Evolutionary conservation across 1,140 invertebrate genomes (phyloP).

Genomic region (Drosophila erecta): DNA sequence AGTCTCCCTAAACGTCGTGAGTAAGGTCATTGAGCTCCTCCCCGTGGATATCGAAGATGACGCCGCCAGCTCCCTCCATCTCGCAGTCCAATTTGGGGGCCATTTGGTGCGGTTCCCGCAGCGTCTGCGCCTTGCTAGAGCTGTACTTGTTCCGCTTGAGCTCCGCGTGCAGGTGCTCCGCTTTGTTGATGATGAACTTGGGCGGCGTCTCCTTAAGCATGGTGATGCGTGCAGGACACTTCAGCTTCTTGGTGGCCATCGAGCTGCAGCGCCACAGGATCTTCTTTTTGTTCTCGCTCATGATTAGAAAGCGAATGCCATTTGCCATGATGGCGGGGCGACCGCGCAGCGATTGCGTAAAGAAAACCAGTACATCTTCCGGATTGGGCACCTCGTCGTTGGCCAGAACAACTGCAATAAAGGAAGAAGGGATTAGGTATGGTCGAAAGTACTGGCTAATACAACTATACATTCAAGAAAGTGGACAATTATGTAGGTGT

Average conservation of each 20-base stretch:
- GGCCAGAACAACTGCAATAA: constrained; percentile 74
- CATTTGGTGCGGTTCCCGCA: constrained; percentile 45
- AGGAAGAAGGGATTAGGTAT: constrained; percentile 34
- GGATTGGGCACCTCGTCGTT: constrained; percentile 81
- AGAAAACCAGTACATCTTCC: constrained; percentile 77
- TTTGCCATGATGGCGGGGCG: constrained; percentile 83
- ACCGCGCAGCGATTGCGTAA: constrained; percentile 80
- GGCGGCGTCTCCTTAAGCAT: constrained; percentile 82
- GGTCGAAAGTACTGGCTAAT: not conserved
- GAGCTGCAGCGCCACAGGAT: constrained; percentile 84
- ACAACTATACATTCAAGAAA: constrained; percentile 19
- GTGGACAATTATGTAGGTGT: constrained; percentile 20
- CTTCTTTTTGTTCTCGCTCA: constrained; percentile 84
- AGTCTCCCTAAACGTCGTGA: constrained; percentile 46
- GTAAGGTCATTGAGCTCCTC: constrained; percentile 64
- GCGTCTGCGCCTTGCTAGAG: constrained; percentile 66
- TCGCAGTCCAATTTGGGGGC: constrained; percentile 57
- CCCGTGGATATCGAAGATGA: constrained; percentile 69
- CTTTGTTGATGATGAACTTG: constrained; percentile 82
- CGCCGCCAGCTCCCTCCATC: constrained; percentile 55
- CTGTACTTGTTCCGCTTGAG: constrained; percentile 82
- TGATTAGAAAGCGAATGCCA: constrained; percentile 80
- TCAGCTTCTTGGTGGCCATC: constrained; percentile 84
- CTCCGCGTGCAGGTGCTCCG: constrained; percentile 78
- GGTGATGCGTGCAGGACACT: constrained; percentile 83